These are phyloP conservation scores for Lampris incognitus DNA, from an alignment of 2,113 vertebrate genomes.

Conservation along the genomic window DNA sequence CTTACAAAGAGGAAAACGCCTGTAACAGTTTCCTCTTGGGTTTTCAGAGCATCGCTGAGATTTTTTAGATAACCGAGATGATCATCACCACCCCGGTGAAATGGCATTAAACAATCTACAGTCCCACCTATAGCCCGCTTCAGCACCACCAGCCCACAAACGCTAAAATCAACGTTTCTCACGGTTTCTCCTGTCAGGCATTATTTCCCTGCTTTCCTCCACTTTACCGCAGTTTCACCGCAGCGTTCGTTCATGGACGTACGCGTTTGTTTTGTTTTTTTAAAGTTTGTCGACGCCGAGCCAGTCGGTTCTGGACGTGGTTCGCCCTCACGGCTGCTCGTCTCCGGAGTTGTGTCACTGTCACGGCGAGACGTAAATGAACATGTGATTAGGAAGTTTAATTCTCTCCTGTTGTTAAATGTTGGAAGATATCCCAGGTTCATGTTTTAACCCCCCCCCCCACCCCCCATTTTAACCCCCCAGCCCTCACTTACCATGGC, in stretches of 20 bases:
- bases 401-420: slow-evolving; percentile 25
- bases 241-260: too few species aligned
- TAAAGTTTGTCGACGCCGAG: background rate
- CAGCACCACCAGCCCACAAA: slow-evolving; percentile 6
- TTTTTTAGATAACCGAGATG: too few species aligned
- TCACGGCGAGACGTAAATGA: slow-evolving; percentile 47
- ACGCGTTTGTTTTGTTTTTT: background rate
- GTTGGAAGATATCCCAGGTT: slow-evolving; percentile 30
- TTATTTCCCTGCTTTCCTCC: too few species aligned
- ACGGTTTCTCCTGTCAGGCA: background rate
- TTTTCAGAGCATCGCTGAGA: too few species aligned
- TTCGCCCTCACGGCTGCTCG: slow-evolving; percentile 27
- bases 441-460: slow-evolving; percentile 24
- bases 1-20: too few species aligned
- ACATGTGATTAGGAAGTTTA: slow-evolving; percentile 25
- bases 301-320: slow-evolving; percentile 11
- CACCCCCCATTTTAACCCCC: slow-evolving; percentile 1
- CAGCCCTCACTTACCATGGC: slow-evolving; percentile 6
- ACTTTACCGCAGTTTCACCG: too few species aligned
- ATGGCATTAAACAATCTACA: too few species aligned
- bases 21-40: too few species aligned
- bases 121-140: background rate
- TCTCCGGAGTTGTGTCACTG: slow-evolving; percentile 19
- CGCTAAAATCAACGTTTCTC: background rate
- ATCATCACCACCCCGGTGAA: too few species aligned